phyloP scores from a whole-genome alignment of 2,797 vertebrate species.

The Euthynnus affinis region DNA sequence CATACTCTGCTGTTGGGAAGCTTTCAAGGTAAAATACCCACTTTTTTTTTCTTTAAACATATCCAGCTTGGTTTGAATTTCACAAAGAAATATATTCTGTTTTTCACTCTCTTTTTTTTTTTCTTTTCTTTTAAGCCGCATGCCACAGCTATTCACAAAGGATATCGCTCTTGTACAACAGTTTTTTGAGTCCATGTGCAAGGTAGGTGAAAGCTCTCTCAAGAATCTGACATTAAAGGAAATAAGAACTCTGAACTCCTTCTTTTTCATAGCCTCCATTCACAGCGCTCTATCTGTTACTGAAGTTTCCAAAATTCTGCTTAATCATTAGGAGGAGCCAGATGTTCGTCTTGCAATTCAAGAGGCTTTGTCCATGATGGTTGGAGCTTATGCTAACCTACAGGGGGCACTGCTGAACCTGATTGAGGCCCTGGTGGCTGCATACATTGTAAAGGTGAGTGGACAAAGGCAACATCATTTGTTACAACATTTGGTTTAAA shows the following conservation, averaged over 20 bases:
- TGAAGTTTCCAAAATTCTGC: slow-evolving; percentile 11
- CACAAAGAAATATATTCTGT: neutral
- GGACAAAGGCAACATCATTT: neutral
- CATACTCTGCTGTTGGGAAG: slow-evolving; percentile 98
- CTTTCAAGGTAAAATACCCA: too few relatives aligned
- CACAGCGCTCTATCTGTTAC: neutral
- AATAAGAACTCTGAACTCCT: neutral
- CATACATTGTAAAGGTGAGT: slow-evolving; percentile 94
- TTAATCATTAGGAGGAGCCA: slow-evolving; percentile 89
- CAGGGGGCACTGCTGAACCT: slow-evolving; percentile 96
- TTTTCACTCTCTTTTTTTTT: slow-evolving; percentile 39
- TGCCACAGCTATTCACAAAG: slow-evolving; percentile 98
- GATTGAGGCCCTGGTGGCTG: slow-evolving; percentile 99
- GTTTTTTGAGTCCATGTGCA: slow-evolving; percentile 98
- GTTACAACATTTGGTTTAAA: neutral
- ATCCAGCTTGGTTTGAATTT: neutral
- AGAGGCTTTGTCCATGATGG: slow-evolving; percentile 99
- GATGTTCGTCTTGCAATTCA: slow-evolving; percentile 98
- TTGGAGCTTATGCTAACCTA: slow-evolving; percentile 94
- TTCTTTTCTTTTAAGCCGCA: slow-evolving; percentile 95
- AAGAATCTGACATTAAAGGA: neutral
- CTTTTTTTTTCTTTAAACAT: neutral
- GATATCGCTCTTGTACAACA: slow-evolving; percentile 98
- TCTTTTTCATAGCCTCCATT: neutral
- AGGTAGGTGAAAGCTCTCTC: slow-evolving; percentile 84